Percentiles rank a stretch among this genome's conserved stretches.
phyloP scores from a whole-genome alignment of 2,113 vertebrate species.

The Thomomys bottae region DNA sequence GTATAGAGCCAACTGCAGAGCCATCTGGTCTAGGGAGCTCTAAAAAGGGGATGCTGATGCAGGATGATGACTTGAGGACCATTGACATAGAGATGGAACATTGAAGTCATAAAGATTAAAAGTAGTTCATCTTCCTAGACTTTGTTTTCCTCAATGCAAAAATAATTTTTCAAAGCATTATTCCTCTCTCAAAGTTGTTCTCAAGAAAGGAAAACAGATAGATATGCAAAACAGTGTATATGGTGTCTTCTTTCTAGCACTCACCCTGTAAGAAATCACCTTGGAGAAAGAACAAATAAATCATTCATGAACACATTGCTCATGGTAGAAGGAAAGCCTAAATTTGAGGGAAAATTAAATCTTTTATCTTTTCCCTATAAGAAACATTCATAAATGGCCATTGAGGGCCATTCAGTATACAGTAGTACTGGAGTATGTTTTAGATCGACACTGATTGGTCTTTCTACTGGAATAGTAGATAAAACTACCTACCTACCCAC shows the following conservation, averaged over 20 bases:
- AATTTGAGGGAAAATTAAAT: not conserved
- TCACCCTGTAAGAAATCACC: not conserved
- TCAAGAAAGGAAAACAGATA: constrained; percentile 15
- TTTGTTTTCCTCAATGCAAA: constrained; percentile 3
- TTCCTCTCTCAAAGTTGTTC: constrained; percentile 18
- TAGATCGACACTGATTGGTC: not conserved
- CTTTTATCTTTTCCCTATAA: not conserved
- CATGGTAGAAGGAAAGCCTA: not conserved
- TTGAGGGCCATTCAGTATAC: not conserved
- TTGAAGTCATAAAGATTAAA: not conserved
- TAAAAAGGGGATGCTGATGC: no score
- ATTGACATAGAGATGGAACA: not conserved
- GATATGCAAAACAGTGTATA: not conserved
- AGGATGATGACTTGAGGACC: not conserved
- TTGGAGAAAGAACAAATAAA: constrained; percentile 11
- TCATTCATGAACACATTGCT: not conserved
- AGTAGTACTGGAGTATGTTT: no score
- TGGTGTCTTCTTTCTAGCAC: not conserved
- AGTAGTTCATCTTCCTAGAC: constrained; percentile 5
- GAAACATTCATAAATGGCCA: not conserved
- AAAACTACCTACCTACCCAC: no score
- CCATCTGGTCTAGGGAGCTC: no score
- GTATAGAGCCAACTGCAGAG: not conserved
- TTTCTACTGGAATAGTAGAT: not conserved
- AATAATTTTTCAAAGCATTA: constrained; percentile 1